These are phyloP conservation scores for Melanotaenia duboulayi DNA, from an alignment of 2,113 vertebrate species.

Conservation along the genomic window DNA sequence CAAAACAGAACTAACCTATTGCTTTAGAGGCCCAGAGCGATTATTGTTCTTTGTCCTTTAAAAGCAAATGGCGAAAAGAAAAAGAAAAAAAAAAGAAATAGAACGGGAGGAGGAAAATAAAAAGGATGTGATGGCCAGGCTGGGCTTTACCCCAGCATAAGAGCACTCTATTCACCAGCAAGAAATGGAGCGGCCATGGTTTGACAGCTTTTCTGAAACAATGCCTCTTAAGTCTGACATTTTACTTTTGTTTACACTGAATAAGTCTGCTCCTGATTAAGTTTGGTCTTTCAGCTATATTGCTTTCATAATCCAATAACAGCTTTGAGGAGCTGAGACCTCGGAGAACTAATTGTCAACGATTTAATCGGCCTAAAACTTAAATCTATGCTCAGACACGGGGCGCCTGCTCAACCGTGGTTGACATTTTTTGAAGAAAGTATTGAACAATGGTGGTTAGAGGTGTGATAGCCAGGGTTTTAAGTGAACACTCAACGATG, in stretches of 20 bases:
- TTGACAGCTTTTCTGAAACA: background rate
- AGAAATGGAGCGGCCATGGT: background rate
- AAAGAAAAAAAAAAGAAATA: background rate
- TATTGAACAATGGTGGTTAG: too few species aligned
- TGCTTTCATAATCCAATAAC: background rate
- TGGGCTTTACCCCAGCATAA: background rate
- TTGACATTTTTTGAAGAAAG: too few species aligned
- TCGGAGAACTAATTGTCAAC: background rate
- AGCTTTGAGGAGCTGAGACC: background rate
- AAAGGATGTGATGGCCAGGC: too few species aligned
- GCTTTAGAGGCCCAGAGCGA: background rate
- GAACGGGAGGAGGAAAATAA: background rate
- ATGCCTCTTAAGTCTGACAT: background rate
- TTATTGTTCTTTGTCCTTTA: background rate
- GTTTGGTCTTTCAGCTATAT: background rate
- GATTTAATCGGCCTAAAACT: background rate
- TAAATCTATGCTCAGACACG: background rate
- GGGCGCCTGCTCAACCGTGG: background rate
- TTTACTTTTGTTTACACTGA: background rate
- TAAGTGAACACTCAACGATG: background rate
- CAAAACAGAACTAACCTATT: background rate
- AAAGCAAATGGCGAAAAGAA: background rate
- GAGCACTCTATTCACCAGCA: background rate
- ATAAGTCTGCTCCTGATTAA: background rate
- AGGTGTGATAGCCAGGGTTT: too few species aligned